Conservation (phyloP, 2,888 invertebrate species). For the Mystacides longicornis region DNA sequence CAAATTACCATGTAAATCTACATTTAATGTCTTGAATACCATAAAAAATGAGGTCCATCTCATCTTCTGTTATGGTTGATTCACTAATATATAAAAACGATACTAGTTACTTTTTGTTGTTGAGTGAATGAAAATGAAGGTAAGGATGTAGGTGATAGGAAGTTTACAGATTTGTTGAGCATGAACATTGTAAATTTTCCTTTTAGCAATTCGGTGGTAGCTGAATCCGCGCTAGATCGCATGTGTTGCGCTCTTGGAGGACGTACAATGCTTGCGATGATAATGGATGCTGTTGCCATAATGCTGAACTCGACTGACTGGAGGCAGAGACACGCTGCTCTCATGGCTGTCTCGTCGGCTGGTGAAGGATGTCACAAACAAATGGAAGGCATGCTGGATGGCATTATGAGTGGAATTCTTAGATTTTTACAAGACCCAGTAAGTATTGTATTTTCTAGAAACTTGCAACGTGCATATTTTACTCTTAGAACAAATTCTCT, state of each 20-base stretch:
- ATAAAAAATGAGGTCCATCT: no score
- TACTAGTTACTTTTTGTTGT: no score
- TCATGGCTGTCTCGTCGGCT: conserved; percentile 97
- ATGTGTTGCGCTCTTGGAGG: conserved; percentile 96
- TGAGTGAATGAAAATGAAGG: no score
- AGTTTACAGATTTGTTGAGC: no score
- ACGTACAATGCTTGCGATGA: conserved; percentile 80
- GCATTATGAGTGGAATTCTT: conserved; percentile 86
- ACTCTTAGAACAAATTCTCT: background rate
- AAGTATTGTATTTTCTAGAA: conserved; percentile 34
- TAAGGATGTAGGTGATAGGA: no score
- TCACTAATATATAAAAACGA: no score
- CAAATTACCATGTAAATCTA: background rate
- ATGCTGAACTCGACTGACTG: conserved; percentile 82
- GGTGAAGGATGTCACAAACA: conserved; percentile 98
- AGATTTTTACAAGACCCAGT: conserved; percentile 79
- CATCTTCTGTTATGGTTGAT: no score
- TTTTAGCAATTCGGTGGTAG: conserved; percentile 83
- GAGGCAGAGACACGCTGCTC: conserved; percentile 90
- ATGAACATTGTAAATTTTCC: no score
- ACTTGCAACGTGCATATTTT: no score
- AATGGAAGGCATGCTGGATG: conserved; percentile 92
- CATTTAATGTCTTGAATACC: background rate
- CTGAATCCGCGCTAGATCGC: conserved; percentile 93
- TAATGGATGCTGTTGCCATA: conserved; percentile 74